Conservation (phyloP, 2,113 vertebrate genomes). For the Mustela lutreola region DNA sequence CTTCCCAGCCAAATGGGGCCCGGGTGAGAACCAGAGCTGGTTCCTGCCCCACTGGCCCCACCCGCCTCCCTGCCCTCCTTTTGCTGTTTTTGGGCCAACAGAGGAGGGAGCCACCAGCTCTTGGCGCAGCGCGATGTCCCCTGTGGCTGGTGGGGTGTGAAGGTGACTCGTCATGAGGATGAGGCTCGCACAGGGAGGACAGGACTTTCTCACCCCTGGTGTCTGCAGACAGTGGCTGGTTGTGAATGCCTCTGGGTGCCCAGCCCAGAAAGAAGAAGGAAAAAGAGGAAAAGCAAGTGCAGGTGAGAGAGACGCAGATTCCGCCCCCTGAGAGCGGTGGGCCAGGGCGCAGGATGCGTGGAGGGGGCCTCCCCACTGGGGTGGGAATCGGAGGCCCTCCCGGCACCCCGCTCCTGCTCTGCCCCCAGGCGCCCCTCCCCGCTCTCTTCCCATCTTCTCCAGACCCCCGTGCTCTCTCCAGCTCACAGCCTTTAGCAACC, state of each 20-base stretch:
- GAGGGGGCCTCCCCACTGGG: not conserved
- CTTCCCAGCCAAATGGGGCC: not conserved
- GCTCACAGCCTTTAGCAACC: not conserved
- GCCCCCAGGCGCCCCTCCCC: not conserved
- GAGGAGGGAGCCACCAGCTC: conserved; percentile 82
- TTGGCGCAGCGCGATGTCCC: conserved; percentile 83
- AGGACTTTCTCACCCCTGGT: conserved; percentile 52
- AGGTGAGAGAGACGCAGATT: not conserved
- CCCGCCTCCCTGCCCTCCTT: not conserved
- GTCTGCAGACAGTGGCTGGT: not conserved
- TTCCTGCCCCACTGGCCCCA: fast-evolving
- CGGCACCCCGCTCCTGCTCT: not conserved
- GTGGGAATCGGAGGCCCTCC: fast-evolving
- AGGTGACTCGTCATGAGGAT: conserved; percentile 82
- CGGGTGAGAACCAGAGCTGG: not conserved
- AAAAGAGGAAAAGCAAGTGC: not conserved
- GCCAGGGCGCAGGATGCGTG: fast-evolving
- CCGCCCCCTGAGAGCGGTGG: fast-evolving
- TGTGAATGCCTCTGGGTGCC: not conserved
- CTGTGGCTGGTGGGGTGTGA: conserved; percentile 78
- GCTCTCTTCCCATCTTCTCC: not conserved
- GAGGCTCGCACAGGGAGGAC: conserved; percentile 81
- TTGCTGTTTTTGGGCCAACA: not conserved
- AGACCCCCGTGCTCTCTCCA: not conserved
- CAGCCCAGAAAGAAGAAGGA: not conserved